A percentile compares a stretch with the other conserved stretches of the same genome.
These are phyloP conservation scores for Ophiothrix spiculata DNA, from an alignment of 35 echinoderm and acorn worm species.

Conservation along the genomic window DNA sequence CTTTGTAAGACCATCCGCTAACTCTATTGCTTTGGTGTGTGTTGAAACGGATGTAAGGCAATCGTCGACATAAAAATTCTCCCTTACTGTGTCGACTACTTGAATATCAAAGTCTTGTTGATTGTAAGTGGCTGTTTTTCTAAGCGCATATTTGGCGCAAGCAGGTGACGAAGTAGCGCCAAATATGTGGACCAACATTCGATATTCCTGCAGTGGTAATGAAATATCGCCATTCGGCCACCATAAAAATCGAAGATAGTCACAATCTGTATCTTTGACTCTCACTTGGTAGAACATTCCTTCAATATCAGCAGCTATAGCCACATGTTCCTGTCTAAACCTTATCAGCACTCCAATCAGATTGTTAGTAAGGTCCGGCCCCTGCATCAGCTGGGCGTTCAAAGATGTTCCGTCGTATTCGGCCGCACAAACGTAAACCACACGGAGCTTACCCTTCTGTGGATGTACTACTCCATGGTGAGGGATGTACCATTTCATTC, in stretches of 20 bases:
- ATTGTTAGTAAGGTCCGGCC: conserved; percentile 68
- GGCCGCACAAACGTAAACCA: conserved; percentile 63
- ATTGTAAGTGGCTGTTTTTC: neutral
- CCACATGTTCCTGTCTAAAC: conserved; percentile 57
- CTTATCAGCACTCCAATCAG: conserved; percentile 56
- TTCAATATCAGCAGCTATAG: conserved; percentile 56
- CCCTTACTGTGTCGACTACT: neutral
- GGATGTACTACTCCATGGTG: conserved; percentile 64
- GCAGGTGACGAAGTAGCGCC: conserved; percentile 20
- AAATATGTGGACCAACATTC: conserved; percentile 22
- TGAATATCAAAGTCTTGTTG: neutral
- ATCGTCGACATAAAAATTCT: conserved; percentile 24
- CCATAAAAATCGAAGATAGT: conserved; percentile 58
- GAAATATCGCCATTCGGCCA: conserved; percentile 49
- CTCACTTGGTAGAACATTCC: conserved; percentile 72
- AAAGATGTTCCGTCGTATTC: conserved; percentile 54
- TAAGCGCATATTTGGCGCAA: conserved; percentile 8
- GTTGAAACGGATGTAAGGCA: neutral
- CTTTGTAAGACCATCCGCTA: neutral
- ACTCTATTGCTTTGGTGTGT: neutral
- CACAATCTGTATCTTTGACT: conserved; percentile 41
- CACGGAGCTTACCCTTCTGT: conserved; percentile 52
- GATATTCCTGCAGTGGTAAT: neutral
- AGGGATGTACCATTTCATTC: conserved; percentile 61
- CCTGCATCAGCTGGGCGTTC: conserved; percentile 52